Evolutionary conservation across 2,888 invertebrate genomes (phyloP), one percentile per base, ranked within the genome.

Genomic region (Platerodrilus igneus): DNA sequence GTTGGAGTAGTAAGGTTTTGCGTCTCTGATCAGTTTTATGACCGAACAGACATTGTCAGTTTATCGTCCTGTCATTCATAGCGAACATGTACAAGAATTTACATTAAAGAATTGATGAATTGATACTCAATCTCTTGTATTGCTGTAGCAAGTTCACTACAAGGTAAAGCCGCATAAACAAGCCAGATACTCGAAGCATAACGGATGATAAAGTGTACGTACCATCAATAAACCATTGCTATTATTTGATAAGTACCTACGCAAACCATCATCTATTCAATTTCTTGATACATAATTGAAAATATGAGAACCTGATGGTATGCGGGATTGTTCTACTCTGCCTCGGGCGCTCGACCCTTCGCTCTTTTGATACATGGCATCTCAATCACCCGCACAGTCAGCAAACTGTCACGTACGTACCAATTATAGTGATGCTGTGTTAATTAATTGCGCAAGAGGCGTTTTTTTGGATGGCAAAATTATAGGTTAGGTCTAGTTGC

Each of bases 261-360:
- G 25, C 27, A 31, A 20, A 38, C 31, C 38, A 38, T 38, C 39
- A 34, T 39, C 28, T 20, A 39, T 39, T 48, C 47, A 47, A 48
- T 50, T 53, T 53, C 52, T 50, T 51, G 50, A 55, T 48, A 41
- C 37, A 44, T 47, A 51, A 55, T 57, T 50, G 49, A 49, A 42
- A 52, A 54, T 50, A 53, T 48, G 52, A 53, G 55, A 54, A 54
- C 53, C 49, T 41, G 46, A 50, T 55, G 57, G 55, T 58, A 59
- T 58, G 57, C 48, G 47, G 50, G 48, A 54, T 52, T 48, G 35
- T 42, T n/a, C n/a, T 32, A 22, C 41, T 41, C 38, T 41, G 42
- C 54, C 53, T 48, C 55, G 51, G 58, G 59, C 56, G 52, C 53
- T 53, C 50, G 43, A 38, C 38, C 31, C 40, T 27, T 30, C 38